Percentiles rank a stretch among this genome's conserved stretches.
These are phyloP conservation scores for Habrosyne pyritoides DNA, from an alignment of 2,888 invertebrate species.

Conservation along the genomic window DNA sequence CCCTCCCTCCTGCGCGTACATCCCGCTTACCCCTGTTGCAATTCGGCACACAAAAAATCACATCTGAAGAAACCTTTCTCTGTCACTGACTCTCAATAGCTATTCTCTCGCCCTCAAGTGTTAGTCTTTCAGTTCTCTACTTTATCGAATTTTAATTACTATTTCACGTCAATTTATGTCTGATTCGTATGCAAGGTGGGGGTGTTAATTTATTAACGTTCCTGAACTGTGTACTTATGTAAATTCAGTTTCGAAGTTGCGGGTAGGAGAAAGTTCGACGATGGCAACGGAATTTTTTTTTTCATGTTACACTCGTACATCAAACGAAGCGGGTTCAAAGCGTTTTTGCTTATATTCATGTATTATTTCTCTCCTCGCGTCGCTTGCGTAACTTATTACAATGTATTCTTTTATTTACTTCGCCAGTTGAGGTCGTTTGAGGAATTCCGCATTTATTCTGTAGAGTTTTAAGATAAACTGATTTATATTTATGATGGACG, in stretches of 20 bases:
- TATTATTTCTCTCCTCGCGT: conserved; percentile 53
- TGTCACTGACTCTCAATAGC: conserved; percentile 72
- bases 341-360: conserved; percentile 60
- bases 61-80: conserved; percentile 73
- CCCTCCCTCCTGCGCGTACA: conserved; percentile 43
- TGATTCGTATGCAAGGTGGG: conserved; percentile 45
- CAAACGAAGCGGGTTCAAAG: conserved; percentile 58
- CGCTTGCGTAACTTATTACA: conserved; percentile 56
- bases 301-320: conserved; percentile 60
- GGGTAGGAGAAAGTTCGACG: conserved; percentile 37
- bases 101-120: conserved; percentile 64
- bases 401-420: conserved; percentile 51
- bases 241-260: conserved; percentile 49
- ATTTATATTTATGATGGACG: background rate
- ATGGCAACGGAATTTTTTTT: conserved; percentile 41
- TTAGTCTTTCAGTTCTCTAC: conserved; percentile 60
- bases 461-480: background rate
- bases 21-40: conserved; percentile 52
- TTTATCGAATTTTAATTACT: conserved; percentile 64
- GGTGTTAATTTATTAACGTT: conserved; percentile 57
- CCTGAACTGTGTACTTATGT: conserved; percentile 59
- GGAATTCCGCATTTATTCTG: background rate
- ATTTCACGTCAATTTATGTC: conserved; percentile 60
- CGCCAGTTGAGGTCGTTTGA: conserved; percentile 35
- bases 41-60: conserved; percentile 73